Percentiles rank a stretch among this genome's conserved stretches.
phyloP scores from a whole-genome alignment of 2,797 vertebrate genomes.

The Psittacula derbiana region DNA sequence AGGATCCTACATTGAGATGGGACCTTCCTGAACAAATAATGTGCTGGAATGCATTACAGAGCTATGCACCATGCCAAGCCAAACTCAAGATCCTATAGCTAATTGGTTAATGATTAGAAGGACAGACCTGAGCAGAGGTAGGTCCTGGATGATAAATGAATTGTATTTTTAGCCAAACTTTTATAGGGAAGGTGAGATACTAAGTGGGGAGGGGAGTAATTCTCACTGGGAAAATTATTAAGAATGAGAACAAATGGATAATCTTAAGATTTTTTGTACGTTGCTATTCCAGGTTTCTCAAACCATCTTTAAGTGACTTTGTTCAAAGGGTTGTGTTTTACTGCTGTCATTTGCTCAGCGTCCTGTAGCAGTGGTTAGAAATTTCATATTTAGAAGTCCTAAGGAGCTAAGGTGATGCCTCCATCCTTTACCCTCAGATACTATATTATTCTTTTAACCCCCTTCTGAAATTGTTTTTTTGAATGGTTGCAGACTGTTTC shows the following conservation, averaged over 20 bases:
- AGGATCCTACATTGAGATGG: fast-evolving
- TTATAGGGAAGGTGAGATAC: neutral
- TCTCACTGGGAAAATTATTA: neutral
- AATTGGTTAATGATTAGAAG: neutral
- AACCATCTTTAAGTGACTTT: neutral
- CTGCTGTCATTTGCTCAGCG: neutral
- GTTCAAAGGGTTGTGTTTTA: neutral
- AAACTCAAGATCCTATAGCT: neutral
- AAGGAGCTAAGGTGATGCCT: neutral
- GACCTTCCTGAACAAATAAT: neutral
- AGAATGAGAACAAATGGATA: neutral
- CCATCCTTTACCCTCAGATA: neutral
- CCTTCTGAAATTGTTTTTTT: neutral
- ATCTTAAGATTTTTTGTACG: neutral
- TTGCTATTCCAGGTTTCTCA: neutral
- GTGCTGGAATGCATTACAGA: neutral
- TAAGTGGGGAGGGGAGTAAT: neutral
- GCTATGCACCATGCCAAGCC: neutral
- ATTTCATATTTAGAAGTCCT: neutral
- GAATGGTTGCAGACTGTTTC: neutral
- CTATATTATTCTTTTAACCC: neutral
- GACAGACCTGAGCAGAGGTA: neutral
- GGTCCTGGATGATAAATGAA: neutral
- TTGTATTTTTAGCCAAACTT: neutral
- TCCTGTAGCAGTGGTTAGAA: neutral